phyloP scores from a whole-genome alignment of 2,797 vertebrate genomes.

The Muraenolepis orangiensis region DNA sequence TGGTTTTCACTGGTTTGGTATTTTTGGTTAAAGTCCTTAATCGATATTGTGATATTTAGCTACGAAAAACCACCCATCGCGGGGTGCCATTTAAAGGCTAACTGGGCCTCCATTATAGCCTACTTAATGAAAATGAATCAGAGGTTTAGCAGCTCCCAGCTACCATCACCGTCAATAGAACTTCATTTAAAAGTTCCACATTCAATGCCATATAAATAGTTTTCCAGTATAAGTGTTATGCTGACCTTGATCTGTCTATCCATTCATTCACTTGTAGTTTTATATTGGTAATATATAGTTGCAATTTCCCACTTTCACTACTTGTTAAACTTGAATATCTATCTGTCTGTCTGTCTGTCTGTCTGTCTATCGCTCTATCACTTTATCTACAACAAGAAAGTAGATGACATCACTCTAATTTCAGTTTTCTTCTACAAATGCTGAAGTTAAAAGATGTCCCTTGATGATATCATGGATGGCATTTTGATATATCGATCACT shows the following conservation, averaged over 20 bases:
- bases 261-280: slow-evolving; percentile 12
- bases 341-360: no score
- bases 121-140: slow-evolving; percentile 25
- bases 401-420: slow-evolving; percentile 26
- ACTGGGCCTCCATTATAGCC: background rate
- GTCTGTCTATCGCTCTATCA: background rate
- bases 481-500: slow-evolving; percentile 53
- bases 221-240: slow-evolving; percentile 15
- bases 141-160: slow-evolving; percentile 14
- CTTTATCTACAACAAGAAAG: slow-evolving; percentile 26
- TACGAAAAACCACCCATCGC: background rate
- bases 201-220: slow-evolving; percentile 37
- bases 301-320: slow-evolving; percentile 26
- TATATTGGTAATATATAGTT: no score
- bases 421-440: slow-evolving; percentile 33
- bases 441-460: slow-evolving; percentile 42
- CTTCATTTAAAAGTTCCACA: slow-evolving; percentile 11
- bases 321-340: slow-evolving; percentile 1
- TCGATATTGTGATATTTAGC: background rate
- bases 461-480: no score
- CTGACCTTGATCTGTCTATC: slow-evolving; percentile 22
- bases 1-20: background rate
- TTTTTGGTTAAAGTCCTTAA: background rate
- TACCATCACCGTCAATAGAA: slow-evolving; percentile 21
- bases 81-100: background rate